Percentiles rank a stretch among this genome's conserved stretches.
phyloP scores from a whole-genome alignment of 2,113 vertebrate genomes.

The Phoxinus phoxinus region DNA sequence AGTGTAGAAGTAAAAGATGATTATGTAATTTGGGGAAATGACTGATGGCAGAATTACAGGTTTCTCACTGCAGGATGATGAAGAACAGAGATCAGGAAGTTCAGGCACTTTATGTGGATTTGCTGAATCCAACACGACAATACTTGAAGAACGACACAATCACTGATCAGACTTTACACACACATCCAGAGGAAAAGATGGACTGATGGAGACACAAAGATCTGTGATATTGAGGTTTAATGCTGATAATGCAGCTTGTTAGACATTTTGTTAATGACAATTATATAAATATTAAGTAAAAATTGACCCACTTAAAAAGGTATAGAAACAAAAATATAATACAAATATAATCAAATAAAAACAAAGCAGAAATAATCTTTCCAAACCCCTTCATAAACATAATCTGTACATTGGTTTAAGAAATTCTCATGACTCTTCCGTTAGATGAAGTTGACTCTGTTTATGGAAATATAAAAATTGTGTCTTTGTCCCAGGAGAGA shows the following conservation, averaged over 20 bases:
- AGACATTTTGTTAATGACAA: not conserved
- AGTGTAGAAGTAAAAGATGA: too few relatives aligned
- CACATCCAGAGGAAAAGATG: slow-evolving; percentile 3
- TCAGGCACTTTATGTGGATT: too few relatives aligned
- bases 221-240: not conserved
- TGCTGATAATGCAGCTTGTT: not conserved
- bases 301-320: not conserved
- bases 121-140: too few relatives aligned
- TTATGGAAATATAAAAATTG: slow-evolving; percentile 60
- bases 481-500: slow-evolving; percentile 64
- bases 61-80: too few relatives aligned
- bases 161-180: not conserved
- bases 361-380: not conserved
- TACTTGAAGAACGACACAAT: too few relatives aligned
- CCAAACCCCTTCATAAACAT: not conserved
- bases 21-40: too few relatives aligned
- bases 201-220: not conserved
- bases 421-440: slow-evolving; percentile 74
- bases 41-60: too few relatives aligned
- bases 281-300: not conserved
- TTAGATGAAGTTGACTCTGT: slow-evolving; percentile 69
- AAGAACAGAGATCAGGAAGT: too few relatives aligned
- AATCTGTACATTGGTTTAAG: slow-evolving; percentile 46
- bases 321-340: not conserved
- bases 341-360: too few relatives aligned